A percentile compares a stretch with the other conserved stretches of the same genome.
Evolutionary conservation across 2,113 vertebrate genomes (phyloP).

Genomic region (Nycticebus coucang): DNA sequence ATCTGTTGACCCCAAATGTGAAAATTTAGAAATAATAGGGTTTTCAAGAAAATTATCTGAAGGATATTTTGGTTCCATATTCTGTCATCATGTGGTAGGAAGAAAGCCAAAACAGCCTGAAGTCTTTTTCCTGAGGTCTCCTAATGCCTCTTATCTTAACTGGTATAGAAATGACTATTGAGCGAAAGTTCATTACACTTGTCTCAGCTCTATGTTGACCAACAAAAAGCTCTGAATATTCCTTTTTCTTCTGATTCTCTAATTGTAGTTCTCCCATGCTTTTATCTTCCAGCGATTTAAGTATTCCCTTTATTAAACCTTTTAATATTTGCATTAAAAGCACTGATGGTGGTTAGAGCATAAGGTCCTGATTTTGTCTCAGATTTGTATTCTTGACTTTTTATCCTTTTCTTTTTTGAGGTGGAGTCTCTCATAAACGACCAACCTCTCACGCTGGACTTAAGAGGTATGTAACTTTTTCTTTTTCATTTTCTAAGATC

Average conservation of each 20-base stretch:
- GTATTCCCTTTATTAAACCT: background rate
- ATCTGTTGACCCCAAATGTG: background rate
- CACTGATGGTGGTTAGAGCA: background rate
- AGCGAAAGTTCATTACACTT: background rate
- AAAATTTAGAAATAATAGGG: background rate
- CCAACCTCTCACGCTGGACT: background rate
- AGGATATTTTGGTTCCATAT: background rate
- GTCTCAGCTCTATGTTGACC: background rate
- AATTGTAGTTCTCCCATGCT: background rate
- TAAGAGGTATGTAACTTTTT: background rate
- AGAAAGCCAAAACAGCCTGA: background rate
- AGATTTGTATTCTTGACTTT: background rate
- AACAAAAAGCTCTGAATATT: background rate
- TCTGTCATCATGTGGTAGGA: background rate
- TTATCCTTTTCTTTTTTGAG: background rate
- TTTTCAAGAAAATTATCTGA: background rate
- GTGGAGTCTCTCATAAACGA: background rate
- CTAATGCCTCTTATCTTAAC: background rate
- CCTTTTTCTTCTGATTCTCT: background rate
- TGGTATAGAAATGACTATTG: background rate
- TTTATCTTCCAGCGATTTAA: background rate
- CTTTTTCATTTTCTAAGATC: constrained; percentile 11
- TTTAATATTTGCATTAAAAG: background rate
- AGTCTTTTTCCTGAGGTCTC: background rate
- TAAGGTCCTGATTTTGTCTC: background rate